phyloP scores from a whole-genome alignment of 2,113 vertebrate species.

The Podarcis raffonei region DNA sequence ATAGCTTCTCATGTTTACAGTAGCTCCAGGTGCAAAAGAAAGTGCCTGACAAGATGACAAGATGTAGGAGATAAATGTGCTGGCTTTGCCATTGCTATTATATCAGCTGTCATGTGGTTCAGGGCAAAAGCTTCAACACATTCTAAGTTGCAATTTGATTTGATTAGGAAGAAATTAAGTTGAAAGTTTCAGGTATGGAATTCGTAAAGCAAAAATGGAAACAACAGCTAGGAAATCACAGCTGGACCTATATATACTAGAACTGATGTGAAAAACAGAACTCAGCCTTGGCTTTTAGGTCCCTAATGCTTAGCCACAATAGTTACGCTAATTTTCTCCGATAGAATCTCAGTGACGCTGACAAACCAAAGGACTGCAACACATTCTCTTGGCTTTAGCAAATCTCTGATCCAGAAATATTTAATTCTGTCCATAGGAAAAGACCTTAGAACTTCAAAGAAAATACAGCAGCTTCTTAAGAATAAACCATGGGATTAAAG shows the following conservation, averaged over 20 bases:
- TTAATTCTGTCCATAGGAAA: conserved; percentile 51
- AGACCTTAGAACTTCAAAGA: conserved; percentile 13
- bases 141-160: neutral
- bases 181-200: neutral
- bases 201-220: neutral
- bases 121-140: neutral
- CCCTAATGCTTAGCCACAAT: neutral
- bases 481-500: conserved; percentile 33
- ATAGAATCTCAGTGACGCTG: conserved; percentile 13
- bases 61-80: neutral
- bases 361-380: conserved; percentile 1
- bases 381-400: conserved; percentile 33
- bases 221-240: neutral
- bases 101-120: neutral
- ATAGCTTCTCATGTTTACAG: neutral
- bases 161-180: neutral
- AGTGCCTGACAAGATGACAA: neutral
- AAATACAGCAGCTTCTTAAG: conserved; percentile 39
- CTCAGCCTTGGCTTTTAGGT: neutral
- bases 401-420: conserved; percentile 48
- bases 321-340: conserved; percentile 13
- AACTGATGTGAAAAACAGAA: neutral
- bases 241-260: neutral
- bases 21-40: neutral
- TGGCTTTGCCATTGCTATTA: neutral